Conservation (phyloP, 2,888 invertebrate species). For the Hirudinaria manillensis region DNA sequence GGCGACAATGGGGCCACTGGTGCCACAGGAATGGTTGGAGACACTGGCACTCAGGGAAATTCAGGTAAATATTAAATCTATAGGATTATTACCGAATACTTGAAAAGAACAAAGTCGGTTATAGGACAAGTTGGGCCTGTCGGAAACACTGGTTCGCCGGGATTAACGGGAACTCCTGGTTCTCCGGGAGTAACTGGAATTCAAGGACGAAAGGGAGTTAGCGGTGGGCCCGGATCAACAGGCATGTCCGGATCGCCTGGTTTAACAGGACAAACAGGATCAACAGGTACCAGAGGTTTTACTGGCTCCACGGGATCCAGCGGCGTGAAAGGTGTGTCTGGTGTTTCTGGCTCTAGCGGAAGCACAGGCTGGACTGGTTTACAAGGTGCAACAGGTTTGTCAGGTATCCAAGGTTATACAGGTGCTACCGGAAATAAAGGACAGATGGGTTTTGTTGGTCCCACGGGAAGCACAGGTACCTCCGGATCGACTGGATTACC, state of each 20-base stretch:
- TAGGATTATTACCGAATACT: too few relatives aligned
- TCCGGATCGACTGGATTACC: neutral
- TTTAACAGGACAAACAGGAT: conserved; percentile 27
- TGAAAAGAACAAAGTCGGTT: too few relatives aligned
- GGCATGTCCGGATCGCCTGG: conserved; percentile 17
- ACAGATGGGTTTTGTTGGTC: neutral
- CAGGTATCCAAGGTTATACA: conserved; percentile 14
- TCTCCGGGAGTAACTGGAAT: conserved; percentile 28
- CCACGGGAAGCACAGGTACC: neutral
- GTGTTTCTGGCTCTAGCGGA: conserved; percentile 13
- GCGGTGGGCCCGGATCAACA: neutral
- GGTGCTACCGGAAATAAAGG: conserved; percentile 10
- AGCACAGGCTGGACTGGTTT: conserved; percentile 16
- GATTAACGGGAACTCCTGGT: conserved; percentile 22
- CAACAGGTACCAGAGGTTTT: conserved; percentile 28
- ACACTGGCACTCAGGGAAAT: neutral
- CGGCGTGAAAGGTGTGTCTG: conserved; percentile 23
- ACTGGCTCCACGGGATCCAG: conserved; percentile 16
- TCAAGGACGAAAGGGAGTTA: conserved; percentile 34
- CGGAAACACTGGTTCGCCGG: conserved; percentile 23
- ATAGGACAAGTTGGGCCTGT: conserved; percentile 6
- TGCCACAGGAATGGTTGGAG: conserved; percentile 1
- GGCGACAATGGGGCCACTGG: conserved; percentile 33
- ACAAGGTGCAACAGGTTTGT: conserved; percentile 30
- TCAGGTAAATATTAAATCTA: neutral